Percentiles rank a stretch among this genome's conserved stretches.
Conservation (phyloP, 1,140 invertebrate genomes). For the Melitaea cinxia region DNA sequence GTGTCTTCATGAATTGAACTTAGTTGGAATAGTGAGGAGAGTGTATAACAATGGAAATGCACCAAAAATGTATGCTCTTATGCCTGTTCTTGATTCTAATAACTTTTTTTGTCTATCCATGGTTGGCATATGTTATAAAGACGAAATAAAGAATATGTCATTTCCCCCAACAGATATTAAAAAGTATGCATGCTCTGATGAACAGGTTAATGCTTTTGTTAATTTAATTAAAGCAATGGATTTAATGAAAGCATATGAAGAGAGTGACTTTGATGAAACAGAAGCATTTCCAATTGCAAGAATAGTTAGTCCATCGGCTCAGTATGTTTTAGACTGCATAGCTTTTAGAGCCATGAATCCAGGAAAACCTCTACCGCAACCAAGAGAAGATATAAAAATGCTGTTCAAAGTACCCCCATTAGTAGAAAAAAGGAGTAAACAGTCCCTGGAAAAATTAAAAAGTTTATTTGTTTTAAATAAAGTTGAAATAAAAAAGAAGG, state of each 20-base stretch:
- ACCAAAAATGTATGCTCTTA: constrained; percentile 73
- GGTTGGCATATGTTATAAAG: constrained; percentile 68
- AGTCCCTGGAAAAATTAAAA: constrained; percentile 66
- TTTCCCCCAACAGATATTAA: constrained; percentile 71
- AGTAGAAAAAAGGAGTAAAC: constrained; percentile 60
- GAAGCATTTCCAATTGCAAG: constrained; percentile 75
- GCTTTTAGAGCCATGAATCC: constrained; percentile 74
- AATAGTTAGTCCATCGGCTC: constrained; percentile 70
- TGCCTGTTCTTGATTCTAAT: constrained; percentile 71
- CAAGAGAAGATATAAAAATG: constrained; percentile 72
- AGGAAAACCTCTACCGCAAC: constrained; percentile 64
- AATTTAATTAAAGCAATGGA: constrained; percentile 77
- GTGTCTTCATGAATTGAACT: constrained; percentile 61
- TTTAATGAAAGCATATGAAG: constrained; percentile 72
- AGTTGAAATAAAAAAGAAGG: constrained; percentile 61
- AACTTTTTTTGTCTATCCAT: constrained; percentile 71
- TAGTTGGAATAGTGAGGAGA: constrained; percentile 70
- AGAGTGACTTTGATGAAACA: constrained; percentile 64
- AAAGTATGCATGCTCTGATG: constrained; percentile 58
- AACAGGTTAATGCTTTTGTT: constrained; percentile 75
- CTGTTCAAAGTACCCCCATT: constrained; percentile 71
- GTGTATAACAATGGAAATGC: constrained; percentile 72
- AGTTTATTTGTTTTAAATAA: constrained; percentile 64
- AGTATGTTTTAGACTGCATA: constrained; percentile 76
- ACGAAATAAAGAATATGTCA: constrained; percentile 75